Evolutionary conservation across 2,888 invertebrate genomes (phyloP).

Genomic region (Dinocampus coccinellae): DNA sequence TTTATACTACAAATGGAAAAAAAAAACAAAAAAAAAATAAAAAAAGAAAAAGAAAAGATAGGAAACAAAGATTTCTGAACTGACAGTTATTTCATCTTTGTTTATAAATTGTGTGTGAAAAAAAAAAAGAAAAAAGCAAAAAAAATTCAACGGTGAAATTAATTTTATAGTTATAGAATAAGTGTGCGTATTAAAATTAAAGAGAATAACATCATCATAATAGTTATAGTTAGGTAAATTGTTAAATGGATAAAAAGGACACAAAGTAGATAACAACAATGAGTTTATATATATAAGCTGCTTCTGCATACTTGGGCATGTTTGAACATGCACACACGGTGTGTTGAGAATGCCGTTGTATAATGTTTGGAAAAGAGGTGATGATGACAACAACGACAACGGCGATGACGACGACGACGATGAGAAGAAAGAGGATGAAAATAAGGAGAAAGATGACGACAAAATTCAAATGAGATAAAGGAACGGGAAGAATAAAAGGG

Average conservation of each 20-base stretch:
- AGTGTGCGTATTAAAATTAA: background rate
- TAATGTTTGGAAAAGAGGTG: background rate
- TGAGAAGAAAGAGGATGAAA: background rate
- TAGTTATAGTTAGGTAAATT: background rate
- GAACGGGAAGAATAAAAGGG: background rate
- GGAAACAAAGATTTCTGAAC: too few species aligned
- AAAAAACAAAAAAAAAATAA: background rate
- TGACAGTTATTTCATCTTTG: background rate
- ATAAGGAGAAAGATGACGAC: background rate
- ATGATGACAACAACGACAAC: background rate
- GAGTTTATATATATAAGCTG: conserved; percentile 1
- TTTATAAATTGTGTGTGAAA: too few species aligned
- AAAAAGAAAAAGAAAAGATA: too few species aligned
- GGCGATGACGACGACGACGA: background rate
- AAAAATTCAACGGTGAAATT: background rate
- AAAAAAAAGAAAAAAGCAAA: background rate
- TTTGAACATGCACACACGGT: background rate
- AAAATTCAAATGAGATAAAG: background rate
- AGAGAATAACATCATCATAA: background rate
- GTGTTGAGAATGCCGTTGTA: background rate
- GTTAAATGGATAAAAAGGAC: background rate
- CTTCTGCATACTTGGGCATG: background rate
- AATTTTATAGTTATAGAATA: background rate
- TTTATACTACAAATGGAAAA: background rate
- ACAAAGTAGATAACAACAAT: background rate